Evolutionary conservation across 2,797 vertebrate species (phyloP), one percentile per base, ranked within the genome.

Genomic region (Scarus forsteni): DNA sequence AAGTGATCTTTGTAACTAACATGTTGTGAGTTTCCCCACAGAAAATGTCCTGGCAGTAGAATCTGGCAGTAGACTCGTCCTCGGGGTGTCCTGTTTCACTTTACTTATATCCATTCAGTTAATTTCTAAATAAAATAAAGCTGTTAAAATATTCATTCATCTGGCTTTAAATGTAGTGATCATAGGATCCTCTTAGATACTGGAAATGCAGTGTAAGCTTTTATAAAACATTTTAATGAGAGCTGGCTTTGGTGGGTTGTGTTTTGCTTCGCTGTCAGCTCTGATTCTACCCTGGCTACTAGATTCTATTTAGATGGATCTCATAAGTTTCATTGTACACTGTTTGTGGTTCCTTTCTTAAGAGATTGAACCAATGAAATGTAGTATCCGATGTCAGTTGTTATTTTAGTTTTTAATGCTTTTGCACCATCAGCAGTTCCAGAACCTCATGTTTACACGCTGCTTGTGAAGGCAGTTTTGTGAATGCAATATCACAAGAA

Each of bases 1-100:
- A 73, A 77, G 48, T 70, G 64, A 81, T 62, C 73, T 81, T 74
- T 83, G 67, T 64, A 79, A 74, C 60, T 57, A 60, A 78, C 85
- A 82, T 80, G 74, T 82, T 81, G 79, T 68, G 67, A 84, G 73
- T 79, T 84, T 86, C 66, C 72, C 77, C 74, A 84, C 71, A 84
- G 77, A 76, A 78, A 80, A 76, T 55, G 52, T 82, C 71, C 76
- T 79, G 75, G 75, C 69, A 70, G 59, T 34, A 42, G 27, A 61
- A 55, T 64, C 60, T 83, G 77, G 68, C 80, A 67, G 46, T 48
- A 11, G 16, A 40, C 60, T 66, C 49, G 19, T 80, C 44, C 46
- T n/a, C 61, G 70, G 52, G 49, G 68, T 73, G 66, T 73, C 49
- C 40, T 49, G 54, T 61, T 78, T 75, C 50, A 76, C 27, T 76